A percentile compares a stretch with the other conserved stretches of the same genome.
Evolutionary conservation across 2,797 vertebrate species (phyloP).

Genomic region (Amblyopsis hoosieri): DNA sequence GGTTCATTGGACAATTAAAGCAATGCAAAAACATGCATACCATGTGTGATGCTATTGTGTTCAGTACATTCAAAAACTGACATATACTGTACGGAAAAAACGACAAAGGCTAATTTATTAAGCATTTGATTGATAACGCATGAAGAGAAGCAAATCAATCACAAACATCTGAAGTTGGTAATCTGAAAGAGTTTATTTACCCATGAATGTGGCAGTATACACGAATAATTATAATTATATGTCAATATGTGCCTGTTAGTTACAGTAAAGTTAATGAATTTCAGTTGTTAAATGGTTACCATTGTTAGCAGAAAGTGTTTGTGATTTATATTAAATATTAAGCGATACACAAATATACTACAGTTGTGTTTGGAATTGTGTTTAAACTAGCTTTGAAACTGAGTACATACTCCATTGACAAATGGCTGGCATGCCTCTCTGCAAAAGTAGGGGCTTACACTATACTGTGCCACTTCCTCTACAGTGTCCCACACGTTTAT

Average conservation of each 20-base stretch:
- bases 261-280: conserved; percentile 3
- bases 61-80: neutral
- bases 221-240: conserved; percentile 20
- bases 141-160: conserved; percentile 16
- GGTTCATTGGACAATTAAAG: neutral
- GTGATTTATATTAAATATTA: conserved; percentile 19
- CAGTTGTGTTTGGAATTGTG: no score
- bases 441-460: neutral
- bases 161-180: conserved; percentile 27
- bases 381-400: conserved; percentile 11
- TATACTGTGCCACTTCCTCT: neutral
- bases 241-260: neutral
- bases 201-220: conserved; percentile 20
- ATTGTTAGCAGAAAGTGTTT: conserved; percentile 6
- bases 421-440: neutral
- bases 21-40: neutral
- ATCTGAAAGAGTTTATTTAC: conserved; percentile 41
- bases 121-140: neutral
- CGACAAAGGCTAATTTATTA: neutral
- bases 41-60: neutral
- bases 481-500: no score
- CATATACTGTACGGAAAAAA: neutral
- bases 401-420: neutral
- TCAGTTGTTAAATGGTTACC: neutral
- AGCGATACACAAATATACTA: conserved; percentile 6